Conservation (phyloP, 2,797 vertebrate genomes). For the Rhodeus uyekii region DNA sequence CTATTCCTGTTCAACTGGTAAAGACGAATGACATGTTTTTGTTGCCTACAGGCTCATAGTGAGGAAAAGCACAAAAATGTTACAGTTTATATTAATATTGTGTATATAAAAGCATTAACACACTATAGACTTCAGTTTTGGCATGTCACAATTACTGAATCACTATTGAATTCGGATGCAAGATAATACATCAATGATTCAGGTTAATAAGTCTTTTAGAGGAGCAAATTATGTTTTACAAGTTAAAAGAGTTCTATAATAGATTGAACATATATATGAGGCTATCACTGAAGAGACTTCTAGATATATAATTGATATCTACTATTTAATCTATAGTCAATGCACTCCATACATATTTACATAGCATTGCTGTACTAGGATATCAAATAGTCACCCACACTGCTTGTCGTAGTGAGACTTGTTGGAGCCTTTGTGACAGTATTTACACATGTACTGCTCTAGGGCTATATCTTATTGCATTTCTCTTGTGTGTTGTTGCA, state of each 20-base stretch:
- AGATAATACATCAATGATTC: neutral
- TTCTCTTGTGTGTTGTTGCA: neutral
- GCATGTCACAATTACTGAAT: neutral
- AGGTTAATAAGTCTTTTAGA: neutral
- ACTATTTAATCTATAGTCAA: neutral
- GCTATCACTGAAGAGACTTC: neutral
- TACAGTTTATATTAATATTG: neutral
- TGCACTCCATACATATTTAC: neutral
- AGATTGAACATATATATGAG: neutral
- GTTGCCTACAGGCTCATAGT: neutral
- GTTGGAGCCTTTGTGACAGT: neutral
- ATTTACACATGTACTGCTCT: conserved; percentile 14
- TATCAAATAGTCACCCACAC: neutral
- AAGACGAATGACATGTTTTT: neutral
- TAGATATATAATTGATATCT: neutral
- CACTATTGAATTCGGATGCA: neutral
- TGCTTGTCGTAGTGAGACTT: neutral
- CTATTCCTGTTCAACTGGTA: neutral
- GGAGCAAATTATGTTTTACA: neutral
- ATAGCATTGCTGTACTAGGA: neutral
- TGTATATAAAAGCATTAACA: neutral
- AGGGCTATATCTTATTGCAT: neutral
- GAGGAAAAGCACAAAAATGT: neutral
- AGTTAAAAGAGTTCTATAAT: neutral
- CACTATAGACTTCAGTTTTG: neutral